These are phyloP conservation scores for Mylabris phalerata DNA, from an alignment of 1,140 invertebrate species.

Conservation along the genomic window DNA sequence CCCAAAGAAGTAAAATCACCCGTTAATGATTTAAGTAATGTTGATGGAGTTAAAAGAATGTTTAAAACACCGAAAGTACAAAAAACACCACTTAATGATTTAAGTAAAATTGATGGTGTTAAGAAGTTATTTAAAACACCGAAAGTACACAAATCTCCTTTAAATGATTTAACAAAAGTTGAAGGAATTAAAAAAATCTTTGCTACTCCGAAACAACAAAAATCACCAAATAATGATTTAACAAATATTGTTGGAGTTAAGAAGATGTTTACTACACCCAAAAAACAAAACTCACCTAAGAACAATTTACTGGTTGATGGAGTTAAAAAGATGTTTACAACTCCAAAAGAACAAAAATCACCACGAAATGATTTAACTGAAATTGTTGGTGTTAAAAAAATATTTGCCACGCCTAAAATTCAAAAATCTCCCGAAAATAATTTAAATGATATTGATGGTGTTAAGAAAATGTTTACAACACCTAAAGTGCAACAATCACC, in stretches of 20 bases:
- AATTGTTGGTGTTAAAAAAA: slow-evolving; percentile 37
- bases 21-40: neutral
- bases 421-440: slow-evolving; percentile 32
- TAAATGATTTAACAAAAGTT: slow-evolving; percentile 40
- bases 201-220: slow-evolving; percentile 23
- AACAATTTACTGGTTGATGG: slow-evolving; percentile 41
- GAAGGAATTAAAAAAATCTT: slow-evolving; percentile 33
- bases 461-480: slow-evolving; percentile 38
- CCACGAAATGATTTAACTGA: slow-evolving; percentile 43
- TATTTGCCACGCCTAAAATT: slow-evolving; percentile 35
- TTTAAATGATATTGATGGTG: slow-evolving; percentile 38
- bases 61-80: slow-evolving; percentile 3
- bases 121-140: slow-evolving; percentile 1
- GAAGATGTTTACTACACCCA: slow-evolving; percentile 36
- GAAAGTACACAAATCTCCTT: slow-evolving; percentile 28
- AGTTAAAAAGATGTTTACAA: slow-evolving; percentile 38
- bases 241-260: slow-evolving; percentile 36
- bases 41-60: neutral
- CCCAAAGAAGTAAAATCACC: neutral
- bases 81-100: slow-evolving; percentile 35
- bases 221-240: slow-evolving; percentile 43
- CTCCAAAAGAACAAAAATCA: slow-evolving; percentile 17
- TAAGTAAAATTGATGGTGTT: slow-evolving; percentile 36
- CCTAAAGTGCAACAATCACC: slow-evolving; percentile 26
- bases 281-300: slow-evolving; percentile 28